Evolutionary conservation across 1,140 invertebrate species (phyloP), one percentile per base, ranked within the genome.

Genomic region (Leptinotarsa texana): DNA sequence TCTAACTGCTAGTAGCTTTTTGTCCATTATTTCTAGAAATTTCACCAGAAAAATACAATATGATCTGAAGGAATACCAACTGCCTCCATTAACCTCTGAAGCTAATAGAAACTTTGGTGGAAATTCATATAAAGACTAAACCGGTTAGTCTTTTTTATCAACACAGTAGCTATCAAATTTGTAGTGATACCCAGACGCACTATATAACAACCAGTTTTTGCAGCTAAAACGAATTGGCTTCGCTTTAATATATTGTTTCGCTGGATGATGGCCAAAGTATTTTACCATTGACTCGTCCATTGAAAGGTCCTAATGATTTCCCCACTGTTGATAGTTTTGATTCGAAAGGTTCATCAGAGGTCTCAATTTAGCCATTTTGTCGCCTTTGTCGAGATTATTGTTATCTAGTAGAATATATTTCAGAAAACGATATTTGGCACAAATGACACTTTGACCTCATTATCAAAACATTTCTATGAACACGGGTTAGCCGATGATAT

Each of bases 21-120:
- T 63, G 72, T 21, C 49, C 61, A 8, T 21, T 42, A 15, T 72
- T n/a, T 63, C 6, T 70, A 13, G 79, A 69, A 8, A 17, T n/a
- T 62, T 3, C 24, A 76, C 42, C 18, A 76, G 68, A 73, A 82
- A 75, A 78, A 83, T 21, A 83, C 77, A 27, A 72, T 65, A 78
- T 83, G 80, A 33, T 81, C 74, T 22, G 17, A 3, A 4, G 72
- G 66, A 62, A 69, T 15, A 51, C 48, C 63, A 15, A 75, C 57
- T 18, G 11, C 4, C 21, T 65, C 21, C 24, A n/a, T 4, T n/a
- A 57, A n/a, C 51, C n/a, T 57, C 17, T 6, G 51, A 57, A 57
- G 15, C 51, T n/a, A 57, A n/a, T 57, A n/a, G 13, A 13, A 57
- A 57, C n/a, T 57, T 3, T 1, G 51, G n/a, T 57, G 51, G 51